Conservation (phyloP, 2,888 invertebrate species). For the Tenthredo amoena region DNA sequence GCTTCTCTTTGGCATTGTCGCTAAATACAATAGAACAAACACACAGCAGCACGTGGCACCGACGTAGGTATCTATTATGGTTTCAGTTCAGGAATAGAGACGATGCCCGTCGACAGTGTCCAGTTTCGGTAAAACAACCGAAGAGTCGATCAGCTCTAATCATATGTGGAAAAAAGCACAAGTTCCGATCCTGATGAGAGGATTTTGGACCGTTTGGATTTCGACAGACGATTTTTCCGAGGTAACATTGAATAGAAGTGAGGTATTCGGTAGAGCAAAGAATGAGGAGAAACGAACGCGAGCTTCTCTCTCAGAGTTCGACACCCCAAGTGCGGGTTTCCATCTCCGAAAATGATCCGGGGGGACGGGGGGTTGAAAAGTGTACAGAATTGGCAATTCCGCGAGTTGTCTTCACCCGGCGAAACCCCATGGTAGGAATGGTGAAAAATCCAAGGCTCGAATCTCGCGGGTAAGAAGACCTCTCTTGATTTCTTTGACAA, state of each 20-base stretch:
- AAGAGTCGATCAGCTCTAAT: background rate
- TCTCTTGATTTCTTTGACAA: conserved; percentile 42
- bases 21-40: conserved; percentile 30
- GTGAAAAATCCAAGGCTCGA: background rate
- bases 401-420: conserved; percentile 54
- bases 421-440: too few relatives aligned
- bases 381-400: conserved; percentile 68
- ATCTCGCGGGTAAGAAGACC: background rate
- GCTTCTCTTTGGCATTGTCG: conserved; percentile 26
- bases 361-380: background rate
- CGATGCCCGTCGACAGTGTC: background rate
- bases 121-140: background rate
- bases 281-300: background rate
- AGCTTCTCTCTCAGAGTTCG: background rate
- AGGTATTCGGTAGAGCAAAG: background rate
- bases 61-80: background rate
- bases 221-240: background rate
- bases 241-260: background rate
- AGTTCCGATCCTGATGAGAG: background rate
- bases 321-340: background rate
- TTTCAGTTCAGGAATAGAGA: background rate
- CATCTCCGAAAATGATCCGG: background rate
- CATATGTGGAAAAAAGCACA: background rate
- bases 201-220: background rate
- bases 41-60: background rate